These are phyloP conservation scores for Ceraclea dissimilis DNA, from an alignment of 2,888 invertebrate species.

Conservation along the genomic window DNA sequence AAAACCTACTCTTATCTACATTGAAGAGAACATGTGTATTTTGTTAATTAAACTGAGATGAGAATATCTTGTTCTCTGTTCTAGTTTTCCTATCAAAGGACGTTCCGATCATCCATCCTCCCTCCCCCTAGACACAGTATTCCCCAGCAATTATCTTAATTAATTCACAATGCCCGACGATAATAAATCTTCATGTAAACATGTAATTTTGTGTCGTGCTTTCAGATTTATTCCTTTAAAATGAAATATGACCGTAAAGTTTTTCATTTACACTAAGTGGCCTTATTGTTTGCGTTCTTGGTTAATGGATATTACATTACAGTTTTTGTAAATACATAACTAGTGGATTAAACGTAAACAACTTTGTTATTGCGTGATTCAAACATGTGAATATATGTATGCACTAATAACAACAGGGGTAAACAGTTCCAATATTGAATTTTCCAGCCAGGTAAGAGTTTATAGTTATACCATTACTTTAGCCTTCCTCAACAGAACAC, in stretches of 20 bases:
- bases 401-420: too few relatives aligned
- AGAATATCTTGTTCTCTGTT: neutral
- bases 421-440: too few relatives aligned
- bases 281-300: neutral
- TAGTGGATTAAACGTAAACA: too few relatives aligned
- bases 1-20: too few relatives aligned
- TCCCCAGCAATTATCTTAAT: constrained; percentile 19
- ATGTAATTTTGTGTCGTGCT: constrained; percentile 15
- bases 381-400: too few relatives aligned
- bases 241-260: constrained; percentile 18
- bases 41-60: neutral
- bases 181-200: constrained; percentile 20
- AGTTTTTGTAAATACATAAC: too few relatives aligned
- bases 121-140: neutral
- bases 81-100: neutral
- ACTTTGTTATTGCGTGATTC: too few relatives aligned
- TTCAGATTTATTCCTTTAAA: constrained; percentile 17
- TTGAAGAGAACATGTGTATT: neutral
- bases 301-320: too few relatives aligned
- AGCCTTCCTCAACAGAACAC: too few relatives aligned
- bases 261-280: constrained; percentile 21
- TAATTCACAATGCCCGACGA: constrained; percentile 15
- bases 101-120: neutral
- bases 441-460: too few relatives aligned
- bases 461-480: too few relatives aligned